phyloP scores from a whole-genome alignment of 2,888 invertebrate genomes.

The Megamerina dolium region DNA sequence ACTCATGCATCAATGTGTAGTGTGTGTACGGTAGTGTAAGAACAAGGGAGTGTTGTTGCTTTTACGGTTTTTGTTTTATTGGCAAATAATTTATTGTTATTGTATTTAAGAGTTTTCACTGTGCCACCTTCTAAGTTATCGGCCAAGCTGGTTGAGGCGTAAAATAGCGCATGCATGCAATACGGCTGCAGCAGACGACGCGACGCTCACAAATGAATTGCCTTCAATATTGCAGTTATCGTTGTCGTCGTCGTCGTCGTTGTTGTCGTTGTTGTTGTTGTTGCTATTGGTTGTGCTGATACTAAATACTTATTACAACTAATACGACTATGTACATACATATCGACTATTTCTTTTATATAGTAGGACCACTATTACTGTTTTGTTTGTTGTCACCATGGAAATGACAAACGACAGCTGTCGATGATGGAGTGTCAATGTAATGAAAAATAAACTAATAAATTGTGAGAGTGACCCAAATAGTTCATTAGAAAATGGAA shows the following conservation, averaged over 20 bases:
- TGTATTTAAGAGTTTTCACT: neutral
- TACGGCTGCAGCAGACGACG: neutral
- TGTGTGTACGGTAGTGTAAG: too few species aligned
- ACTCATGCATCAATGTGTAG: too few species aligned
- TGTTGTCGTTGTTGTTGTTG: neutral
- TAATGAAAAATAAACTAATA: conserved; percentile 27
- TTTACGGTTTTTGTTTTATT: too few species aligned
- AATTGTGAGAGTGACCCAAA: conserved; percentile 28
- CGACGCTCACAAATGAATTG: too few species aligned
- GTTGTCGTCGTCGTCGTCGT: neutral
- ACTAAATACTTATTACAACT: neutral
- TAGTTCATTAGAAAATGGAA: conserved; percentile 25
- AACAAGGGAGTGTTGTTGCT: too few species aligned
- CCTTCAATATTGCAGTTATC: too few species aligned
- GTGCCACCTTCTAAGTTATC: neutral
- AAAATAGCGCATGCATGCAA: neutral
- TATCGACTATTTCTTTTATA: neutral
- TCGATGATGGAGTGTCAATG: conserved; percentile 27
- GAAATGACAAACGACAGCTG: conserved; percentile 10
- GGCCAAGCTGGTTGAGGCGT: too few species aligned
- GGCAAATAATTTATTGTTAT: too few species aligned
- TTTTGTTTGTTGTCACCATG: conserved; percentile 7
- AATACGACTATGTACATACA: neutral
- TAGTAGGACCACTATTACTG: neutral
- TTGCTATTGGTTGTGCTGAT: neutral